A percentile compares a stretch with the other conserved stretches of the same genome.
These are phyloP conservation scores for Scophthalmus maximus DNA, from an alignment of 2,113 vertebrate genomes.

Conservation along the genomic window DNA sequence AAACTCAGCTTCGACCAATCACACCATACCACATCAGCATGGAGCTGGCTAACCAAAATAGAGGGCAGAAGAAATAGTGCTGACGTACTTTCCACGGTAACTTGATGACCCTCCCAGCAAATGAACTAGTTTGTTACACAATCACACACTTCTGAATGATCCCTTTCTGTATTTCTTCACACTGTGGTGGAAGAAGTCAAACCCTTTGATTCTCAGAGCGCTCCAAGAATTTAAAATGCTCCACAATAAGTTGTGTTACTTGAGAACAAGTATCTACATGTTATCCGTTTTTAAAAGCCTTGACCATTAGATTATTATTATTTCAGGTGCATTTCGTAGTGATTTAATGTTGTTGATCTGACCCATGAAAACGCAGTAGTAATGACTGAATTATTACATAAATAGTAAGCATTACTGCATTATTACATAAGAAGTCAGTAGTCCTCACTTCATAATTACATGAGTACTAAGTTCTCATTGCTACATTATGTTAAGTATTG, in stretches of 20 bases:
- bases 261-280: neutral
- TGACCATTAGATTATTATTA: too few species aligned
- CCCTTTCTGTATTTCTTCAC: neutral
- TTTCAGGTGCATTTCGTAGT: neutral
- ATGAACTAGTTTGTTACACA: neutral
- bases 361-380: too few species aligned
- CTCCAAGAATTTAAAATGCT: neutral
- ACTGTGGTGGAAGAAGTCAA: neutral
- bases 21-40: neutral
- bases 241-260: too few species aligned
- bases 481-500: too few species aligned
- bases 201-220: neutral
- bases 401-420: too few species aligned
- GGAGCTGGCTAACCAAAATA: conserved; percentile 15
- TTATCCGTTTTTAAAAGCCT: too few species aligned
- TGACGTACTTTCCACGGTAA: conserved; percentile 1
- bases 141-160: neutral
- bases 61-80: neutral
- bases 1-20: neutral
- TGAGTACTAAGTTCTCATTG: too few species aligned
- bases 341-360: neutral
- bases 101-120: conserved; percentile 11
- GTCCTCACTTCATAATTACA: too few species aligned
- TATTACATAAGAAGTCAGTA: too few species aligned
- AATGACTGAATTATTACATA: too few species aligned